phyloP scores from a whole-genome alignment of 2,797 vertebrate genomes.

The Lemur catta region DNA sequence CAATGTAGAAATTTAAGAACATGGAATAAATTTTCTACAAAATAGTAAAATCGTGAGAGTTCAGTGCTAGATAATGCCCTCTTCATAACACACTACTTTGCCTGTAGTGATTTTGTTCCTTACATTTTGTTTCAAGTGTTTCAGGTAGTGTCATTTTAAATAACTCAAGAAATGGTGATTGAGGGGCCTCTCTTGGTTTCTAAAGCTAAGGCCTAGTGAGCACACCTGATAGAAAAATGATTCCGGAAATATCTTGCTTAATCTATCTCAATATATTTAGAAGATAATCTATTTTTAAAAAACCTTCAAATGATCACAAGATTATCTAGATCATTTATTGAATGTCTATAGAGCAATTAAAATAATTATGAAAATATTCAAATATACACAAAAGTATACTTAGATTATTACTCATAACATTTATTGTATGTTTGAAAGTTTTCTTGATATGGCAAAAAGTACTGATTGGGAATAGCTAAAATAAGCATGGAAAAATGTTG shows the following conservation, averaged over 20 bases:
- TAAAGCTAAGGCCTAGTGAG: not conserved
- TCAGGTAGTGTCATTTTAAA: conserved; percentile 16
- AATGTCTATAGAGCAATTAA: not conserved
- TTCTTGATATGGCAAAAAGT: not conserved
- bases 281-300: not conserved
- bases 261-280: not conserved
- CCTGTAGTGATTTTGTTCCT: not conserved
- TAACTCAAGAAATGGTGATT: not conserved
- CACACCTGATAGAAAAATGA: not conserved
- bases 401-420: not conserved
- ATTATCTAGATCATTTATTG: not conserved
- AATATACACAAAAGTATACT: not conserved
- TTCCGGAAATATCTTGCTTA: not conserved
- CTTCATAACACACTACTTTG: not conserved
- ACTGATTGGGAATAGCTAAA: not conserved
- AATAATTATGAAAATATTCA: not conserved
- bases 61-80: not conserved
- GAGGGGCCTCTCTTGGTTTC: not conserved
- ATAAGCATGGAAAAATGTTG: not conserved
- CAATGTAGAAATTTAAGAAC: not conserved
- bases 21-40: not conserved
- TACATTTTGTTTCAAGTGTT: conserved; percentile 24
- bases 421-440: not conserved
- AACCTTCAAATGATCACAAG: not conserved
- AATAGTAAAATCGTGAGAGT: not conserved